phyloP scores from a whole-genome alignment of 2,797 vertebrate species.

The Euphonia xanthogaster region DNA sequence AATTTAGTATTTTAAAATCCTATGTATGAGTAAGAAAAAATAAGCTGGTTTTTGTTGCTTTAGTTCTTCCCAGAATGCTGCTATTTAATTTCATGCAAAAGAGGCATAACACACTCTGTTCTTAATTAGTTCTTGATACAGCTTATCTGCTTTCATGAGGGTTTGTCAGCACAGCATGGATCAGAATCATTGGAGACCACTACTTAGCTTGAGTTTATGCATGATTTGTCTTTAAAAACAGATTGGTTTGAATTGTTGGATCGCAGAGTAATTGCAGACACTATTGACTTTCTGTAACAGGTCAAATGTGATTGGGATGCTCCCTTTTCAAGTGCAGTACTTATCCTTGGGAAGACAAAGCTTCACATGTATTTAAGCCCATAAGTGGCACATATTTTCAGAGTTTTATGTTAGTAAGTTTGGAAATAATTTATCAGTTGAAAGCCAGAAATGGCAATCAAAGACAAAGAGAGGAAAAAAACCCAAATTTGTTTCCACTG shows the following conservation, averaged over 20 bases:
- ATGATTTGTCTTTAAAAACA: constrained; percentile 37
- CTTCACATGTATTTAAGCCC: not conserved
- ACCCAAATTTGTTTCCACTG: not conserved
- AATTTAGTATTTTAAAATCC: not conserved
- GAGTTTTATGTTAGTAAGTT: not conserved
- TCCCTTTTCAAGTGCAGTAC: constrained; percentile 17
- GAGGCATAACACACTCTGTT: constrained; percentile 28
- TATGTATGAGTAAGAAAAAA: not conserved
- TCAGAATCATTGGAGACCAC: constrained; percentile 40
- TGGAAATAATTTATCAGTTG: constrained; percentile 39
- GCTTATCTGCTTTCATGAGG: constrained; percentile 52
- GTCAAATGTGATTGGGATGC: constrained; percentile 4
- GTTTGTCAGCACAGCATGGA: constrained; percentile 33
- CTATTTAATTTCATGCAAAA: constrained; percentile 46
- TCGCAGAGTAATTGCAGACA: not conserved
- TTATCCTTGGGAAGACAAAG: constrained; percentile 6
- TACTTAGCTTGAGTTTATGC: constrained; percentile 40
- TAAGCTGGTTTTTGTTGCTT: not conserved
- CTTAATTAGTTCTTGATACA: constrained; percentile 48
- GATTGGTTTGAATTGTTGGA: constrained; percentile 39
- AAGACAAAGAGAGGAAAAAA: not conserved
- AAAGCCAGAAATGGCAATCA: constrained; percentile 37
- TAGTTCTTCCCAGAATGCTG: not conserved
- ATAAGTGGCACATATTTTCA: not conserved
- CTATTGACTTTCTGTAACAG: not conserved